A percentile compares a stretch with the other conserved stretches of the same genome.
phyloP scores from a whole-genome alignment of 2,113 vertebrate species.

The Camelus bactrianus region DNA sequence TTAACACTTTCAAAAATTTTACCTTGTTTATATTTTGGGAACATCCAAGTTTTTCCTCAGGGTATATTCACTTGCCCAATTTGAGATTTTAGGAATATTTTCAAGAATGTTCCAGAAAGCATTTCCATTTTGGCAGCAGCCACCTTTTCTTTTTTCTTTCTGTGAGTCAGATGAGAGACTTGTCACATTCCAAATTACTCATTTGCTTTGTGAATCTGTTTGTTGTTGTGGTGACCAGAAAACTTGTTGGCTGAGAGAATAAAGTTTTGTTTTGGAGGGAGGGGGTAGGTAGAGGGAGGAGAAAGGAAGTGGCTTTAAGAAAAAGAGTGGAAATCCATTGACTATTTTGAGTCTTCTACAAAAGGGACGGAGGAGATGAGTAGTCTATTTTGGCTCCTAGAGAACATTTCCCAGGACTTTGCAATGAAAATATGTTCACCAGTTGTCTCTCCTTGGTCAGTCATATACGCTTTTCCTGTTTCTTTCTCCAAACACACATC shows the following conservation, averaged over 20 bases:
- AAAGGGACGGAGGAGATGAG: background rate
- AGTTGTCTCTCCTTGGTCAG: background rate
- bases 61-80: slow-evolving; percentile 58
- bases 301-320: background rate
- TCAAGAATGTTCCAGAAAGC: slow-evolving; percentile 72
- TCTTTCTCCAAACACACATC: slow-evolving; percentile 35
- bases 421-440: background rate
- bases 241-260: background rate
- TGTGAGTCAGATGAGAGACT: slow-evolving; percentile 74
- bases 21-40: slow-evolving; percentile 66
- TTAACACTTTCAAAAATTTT: slow-evolving; percentile 18
- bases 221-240: slow-evolving; percentile 61
- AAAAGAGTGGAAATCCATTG: slow-evolving; percentile 41
- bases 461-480: background rate
- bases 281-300: background rate
- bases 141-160: slow-evolving; percentile 1
- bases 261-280: background rate
- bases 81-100: slow-evolving; percentile 75
- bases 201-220: slow-evolving; percentile 65
- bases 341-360: background rate
- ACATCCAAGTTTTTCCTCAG: slow-evolving; percentile 58
- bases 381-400: slow-evolving; percentile 53
- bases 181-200: slow-evolving; percentile 63
- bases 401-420: slow-evolving; percentile 34
- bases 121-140: slow-evolving; percentile 66